Conservation (phyloP, 2,113 vertebrate genomes). For the Erinaceus europaeus region DNA sequence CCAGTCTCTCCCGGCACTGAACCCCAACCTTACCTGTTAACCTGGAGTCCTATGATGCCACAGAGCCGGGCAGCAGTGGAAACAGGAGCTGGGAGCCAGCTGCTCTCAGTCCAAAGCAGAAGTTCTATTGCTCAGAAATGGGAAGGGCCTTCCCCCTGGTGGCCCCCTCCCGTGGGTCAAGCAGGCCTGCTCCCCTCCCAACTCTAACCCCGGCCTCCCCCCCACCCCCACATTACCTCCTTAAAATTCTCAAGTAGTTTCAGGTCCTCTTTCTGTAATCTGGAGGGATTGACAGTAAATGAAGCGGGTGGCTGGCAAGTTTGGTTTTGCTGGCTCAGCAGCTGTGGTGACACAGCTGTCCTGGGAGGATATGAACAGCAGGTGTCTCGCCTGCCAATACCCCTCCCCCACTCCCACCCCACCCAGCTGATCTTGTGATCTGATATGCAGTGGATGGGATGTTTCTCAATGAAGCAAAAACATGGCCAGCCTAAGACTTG, state of each 20-base stretch:
- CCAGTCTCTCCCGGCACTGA: not conserved
- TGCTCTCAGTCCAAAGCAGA: not conserved
- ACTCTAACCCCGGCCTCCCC: not conserved
- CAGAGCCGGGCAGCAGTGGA: not conserved
- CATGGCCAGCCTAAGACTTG: not conserved
- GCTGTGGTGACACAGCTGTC: not conserved
- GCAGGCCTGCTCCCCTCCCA: not conserved
- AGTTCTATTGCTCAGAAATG: not conserved
- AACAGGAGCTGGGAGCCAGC: not conserved
- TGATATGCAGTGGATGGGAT: too few relatives aligned
- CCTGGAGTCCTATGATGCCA: not conserved
- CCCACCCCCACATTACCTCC: not conserved
- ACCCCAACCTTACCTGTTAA: conserved; percentile 35
- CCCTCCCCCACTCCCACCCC: too few relatives aligned
- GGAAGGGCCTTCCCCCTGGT: not conserved
- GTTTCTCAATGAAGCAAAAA: not conserved
- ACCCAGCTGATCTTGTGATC: not conserved
- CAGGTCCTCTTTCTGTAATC: conserved; percentile 64
- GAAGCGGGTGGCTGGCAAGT: not conserved
- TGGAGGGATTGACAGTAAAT: conserved; percentile 20
- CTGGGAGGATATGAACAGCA: not conserved
- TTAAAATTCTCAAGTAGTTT: conserved; percentile 72
- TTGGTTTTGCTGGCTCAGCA: conserved; percentile 57
- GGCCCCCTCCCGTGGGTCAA: not conserved
- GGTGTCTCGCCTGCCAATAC: not conserved